These are phyloP conservation scores for Oncorhynchus keta DNA, from an alignment of 2,113 vertebrate species.

Conservation along the genomic window DNA sequence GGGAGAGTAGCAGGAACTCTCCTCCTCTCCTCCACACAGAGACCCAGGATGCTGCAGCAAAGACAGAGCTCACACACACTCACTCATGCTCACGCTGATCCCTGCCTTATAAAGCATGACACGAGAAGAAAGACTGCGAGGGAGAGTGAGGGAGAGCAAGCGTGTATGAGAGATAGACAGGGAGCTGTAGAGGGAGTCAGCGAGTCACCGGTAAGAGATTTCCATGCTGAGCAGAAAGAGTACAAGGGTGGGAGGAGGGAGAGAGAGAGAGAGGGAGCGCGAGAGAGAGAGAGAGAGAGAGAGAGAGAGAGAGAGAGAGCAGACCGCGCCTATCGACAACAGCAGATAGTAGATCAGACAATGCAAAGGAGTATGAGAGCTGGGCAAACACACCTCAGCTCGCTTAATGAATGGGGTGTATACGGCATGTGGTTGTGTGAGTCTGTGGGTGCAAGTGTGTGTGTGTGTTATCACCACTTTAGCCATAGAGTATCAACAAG, in stretches of 20 bases:
- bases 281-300: slow-evolving; percentile 18
- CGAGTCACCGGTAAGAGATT: slow-evolving; percentile 35
- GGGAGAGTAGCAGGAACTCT: slow-evolving; percentile 39
- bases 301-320: slow-evolving; percentile 47
- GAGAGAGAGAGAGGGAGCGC: neutral
- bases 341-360: slow-evolving; percentile 18
- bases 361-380: slow-evolving; percentile 46
- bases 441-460: neutral
- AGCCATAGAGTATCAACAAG: neutral
- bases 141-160: slow-evolving; percentile 25
- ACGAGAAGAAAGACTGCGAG: slow-evolving; percentile 8
- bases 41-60: slow-evolving; percentile 28
- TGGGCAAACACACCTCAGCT: slow-evolving; percentile 33
- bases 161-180: slow-evolving; percentile 10
- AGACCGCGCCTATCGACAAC: slow-evolving; percentile 62
- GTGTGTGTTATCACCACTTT: neutral
- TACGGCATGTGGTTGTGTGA: neutral
- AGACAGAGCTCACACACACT: neutral
- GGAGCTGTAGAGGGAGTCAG: slow-evolving; percentile 34
- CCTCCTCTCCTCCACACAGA: slow-evolving; percentile 28
- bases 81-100: slow-evolving; percentile 28
- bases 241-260: slow-evolving; percentile 33
- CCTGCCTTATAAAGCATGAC: slow-evolving; percentile 32
- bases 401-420: slow-evolving; percentile 19
- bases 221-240: slow-evolving; percentile 47